A percentile compares a stretch with the other conserved stretches of the same genome.
Evolutionary conservation across 1,140 invertebrate genomes (phyloP).

Genomic region (Melipona quadrifasciata): DNA sequence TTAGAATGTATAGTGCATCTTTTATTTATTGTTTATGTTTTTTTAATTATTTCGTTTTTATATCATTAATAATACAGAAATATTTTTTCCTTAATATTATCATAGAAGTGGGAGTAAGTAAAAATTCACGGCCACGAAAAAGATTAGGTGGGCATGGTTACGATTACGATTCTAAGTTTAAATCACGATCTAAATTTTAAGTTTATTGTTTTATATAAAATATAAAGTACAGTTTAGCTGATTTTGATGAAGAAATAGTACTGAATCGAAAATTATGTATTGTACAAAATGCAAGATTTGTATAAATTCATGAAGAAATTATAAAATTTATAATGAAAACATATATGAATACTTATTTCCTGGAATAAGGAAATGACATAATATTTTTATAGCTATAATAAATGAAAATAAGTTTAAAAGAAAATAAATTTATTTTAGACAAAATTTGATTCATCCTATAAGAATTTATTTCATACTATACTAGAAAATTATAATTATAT

Average conservation of each 20-base stretch:
- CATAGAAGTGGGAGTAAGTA: slow-evolving; percentile 84
- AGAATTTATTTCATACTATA: background rate
- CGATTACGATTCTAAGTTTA: slow-evolving; percentile 80
- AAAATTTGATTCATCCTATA: background rate
- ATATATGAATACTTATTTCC: background rate
- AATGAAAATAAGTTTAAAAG: background rate
- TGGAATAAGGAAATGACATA: background rate
- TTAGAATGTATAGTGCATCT: background rate
- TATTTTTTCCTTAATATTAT: slow-evolving; percentile 70
- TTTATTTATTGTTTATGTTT: background rate
- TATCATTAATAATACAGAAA: background rate
- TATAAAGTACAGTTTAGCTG: background rate
- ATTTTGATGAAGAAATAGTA: background rate
- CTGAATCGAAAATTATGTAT: background rate
- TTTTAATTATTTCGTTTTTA: background rate
- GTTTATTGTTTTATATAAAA: background rate
- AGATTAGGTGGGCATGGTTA: slow-evolving; percentile 90
- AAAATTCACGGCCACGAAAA: slow-evolving; percentile 86
- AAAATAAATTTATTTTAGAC: background rate
- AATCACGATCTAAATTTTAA: background rate
- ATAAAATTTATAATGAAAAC: background rate
- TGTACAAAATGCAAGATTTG: background rate
- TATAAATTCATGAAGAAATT: background rate
- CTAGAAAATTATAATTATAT: background rate
- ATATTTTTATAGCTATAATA: background rate